A percentile compares a stretch with the other conserved stretches of the same genome.
phyloP scores from a whole-genome alignment of 2,888 invertebrate genomes.

The Pomacea canaliculata region DNA sequence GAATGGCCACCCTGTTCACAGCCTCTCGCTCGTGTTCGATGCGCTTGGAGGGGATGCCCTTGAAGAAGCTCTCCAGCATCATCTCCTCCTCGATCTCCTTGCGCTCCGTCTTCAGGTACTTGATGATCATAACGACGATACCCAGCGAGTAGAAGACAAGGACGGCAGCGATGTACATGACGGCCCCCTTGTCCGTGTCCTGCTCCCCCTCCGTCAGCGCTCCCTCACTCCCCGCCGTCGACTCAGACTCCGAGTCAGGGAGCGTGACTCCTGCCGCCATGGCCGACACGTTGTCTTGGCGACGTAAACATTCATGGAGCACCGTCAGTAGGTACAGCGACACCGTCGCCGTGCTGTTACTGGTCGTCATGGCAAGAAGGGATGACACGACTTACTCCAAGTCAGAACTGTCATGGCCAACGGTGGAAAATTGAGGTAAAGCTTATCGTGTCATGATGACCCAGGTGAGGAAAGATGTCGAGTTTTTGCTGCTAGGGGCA shows the following conservation, averaged over 20 bases:
- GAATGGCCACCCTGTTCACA: slow-evolving; percentile 55
- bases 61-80: slow-evolving; percentile 51
- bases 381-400: too few species aligned
- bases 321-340: too few species aligned
- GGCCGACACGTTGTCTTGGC: too few species aligned
- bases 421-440: too few species aligned
- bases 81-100: slow-evolving; percentile 53
- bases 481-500: too few species aligned
- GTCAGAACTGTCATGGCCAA: too few species aligned
- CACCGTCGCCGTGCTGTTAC: too few species aligned
- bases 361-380: too few species aligned
- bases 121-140: slow-evolving; percentile 57
- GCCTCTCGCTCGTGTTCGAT: slow-evolving; percentile 47
- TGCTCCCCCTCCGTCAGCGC: slow-evolving; percentile 9
- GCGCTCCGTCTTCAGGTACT: slow-evolving; percentile 52
- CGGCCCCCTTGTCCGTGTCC: slow-evolving; percentile 51
- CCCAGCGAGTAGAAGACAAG: slow-evolving; percentile 56
- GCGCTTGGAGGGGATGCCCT: slow-evolving; percentile 49
- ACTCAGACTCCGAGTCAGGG: not conserved
- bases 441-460: too few species aligned
- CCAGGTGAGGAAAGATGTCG: too few species aligned
- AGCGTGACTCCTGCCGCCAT: not conserved
- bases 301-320: too few species aligned
- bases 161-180: slow-evolving; percentile 55
- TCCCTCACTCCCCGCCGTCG: not conserved